phyloP scores from a whole-genome alignment of 1,140 invertebrate genomes.

The Drosophila busckii region DNA sequence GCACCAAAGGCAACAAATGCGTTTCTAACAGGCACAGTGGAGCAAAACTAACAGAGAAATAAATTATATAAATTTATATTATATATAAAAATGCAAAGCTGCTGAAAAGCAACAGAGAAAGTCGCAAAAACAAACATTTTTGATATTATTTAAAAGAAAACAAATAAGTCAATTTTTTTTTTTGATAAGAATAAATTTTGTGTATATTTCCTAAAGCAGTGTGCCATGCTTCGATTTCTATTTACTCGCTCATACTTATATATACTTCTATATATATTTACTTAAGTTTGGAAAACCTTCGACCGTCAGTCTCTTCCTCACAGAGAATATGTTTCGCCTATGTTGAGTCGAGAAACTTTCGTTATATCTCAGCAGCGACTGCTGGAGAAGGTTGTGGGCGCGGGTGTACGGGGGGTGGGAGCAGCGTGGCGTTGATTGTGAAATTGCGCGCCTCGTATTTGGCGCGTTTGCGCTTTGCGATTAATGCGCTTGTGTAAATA shows the following conservation, averaged over 20 bases:
- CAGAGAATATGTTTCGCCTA: conserved; percentile 9
- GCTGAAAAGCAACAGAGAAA: too few species aligned
- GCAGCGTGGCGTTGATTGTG: conserved; percentile 34
- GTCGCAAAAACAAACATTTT: too few species aligned
- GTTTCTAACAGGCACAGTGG: conserved; percentile 3
- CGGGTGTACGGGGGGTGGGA: not conserved
- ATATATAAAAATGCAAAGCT: too few species aligned
- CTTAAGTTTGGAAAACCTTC: conserved; percentile 26
- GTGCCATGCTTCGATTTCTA: conserved; percentile 6
- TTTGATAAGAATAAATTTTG: too few species aligned
- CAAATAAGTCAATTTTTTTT: too few species aligned
- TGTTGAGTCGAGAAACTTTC: conserved; percentile 21
- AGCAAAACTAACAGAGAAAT: too few species aligned
- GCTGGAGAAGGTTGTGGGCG: conserved; percentile 1
- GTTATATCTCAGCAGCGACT: conserved; percentile 13
- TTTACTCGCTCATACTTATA: too few species aligned
- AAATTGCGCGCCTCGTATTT: conserved; percentile 67
- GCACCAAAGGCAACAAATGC: conserved; percentile 34
- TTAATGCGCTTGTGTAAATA: conserved; percentile 76
- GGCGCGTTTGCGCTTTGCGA: conserved; percentile 69
- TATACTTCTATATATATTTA: conserved; percentile 5
- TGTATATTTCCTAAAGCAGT: conserved; percentile 9
- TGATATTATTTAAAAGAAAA: too few species aligned
- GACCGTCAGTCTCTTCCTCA: conserved; percentile 10
- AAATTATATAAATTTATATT: too few species aligned